These are phyloP conservation scores for Cephus runcator DNA, from an alignment of 2,888 invertebrate species.

Conservation along the genomic window DNA sequence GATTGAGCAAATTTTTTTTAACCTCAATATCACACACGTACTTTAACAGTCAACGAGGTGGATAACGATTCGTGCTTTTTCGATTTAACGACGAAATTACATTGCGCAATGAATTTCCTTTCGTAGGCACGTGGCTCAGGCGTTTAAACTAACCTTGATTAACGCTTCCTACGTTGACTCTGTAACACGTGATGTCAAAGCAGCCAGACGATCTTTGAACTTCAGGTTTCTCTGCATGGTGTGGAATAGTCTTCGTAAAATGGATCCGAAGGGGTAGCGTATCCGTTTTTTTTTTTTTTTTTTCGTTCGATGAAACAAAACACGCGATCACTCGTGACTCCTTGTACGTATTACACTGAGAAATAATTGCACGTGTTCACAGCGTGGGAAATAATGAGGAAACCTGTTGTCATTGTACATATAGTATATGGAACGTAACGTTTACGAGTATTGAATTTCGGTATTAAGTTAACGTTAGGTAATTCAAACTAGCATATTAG, in stretches of 20 bases:
- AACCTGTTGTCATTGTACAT: neutral
- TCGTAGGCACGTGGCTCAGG: constrained; percentile 5
- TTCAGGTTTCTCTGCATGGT: neutral
- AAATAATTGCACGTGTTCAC: neutral
- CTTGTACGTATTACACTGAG: neutral
- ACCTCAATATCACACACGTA: neutral
- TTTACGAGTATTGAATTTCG: neutral
- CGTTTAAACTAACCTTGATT: constrained; percentile 47
- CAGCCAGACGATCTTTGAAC: neutral
- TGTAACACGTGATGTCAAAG: constrained; percentile 35
- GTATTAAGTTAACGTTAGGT: neutral
- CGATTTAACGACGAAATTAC: no score
- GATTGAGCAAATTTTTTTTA: neutral
- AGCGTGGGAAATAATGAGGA: neutral
- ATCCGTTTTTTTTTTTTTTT: neutral
- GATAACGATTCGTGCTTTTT: no score
- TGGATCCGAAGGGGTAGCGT: neutral
- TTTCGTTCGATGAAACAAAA: neutral
- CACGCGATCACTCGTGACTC: neutral
- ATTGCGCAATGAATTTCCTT: neutral
- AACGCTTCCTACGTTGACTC: constrained; percentile 49
- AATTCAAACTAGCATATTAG: neutral
- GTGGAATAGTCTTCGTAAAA: neutral
- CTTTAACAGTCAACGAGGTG: no score
- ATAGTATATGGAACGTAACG: neutral